Evolutionary conservation across 2,888 invertebrate genomes (phyloP), one percentile per base, ranked within the genome.

Genomic region (Microchrysa polita): DNA sequence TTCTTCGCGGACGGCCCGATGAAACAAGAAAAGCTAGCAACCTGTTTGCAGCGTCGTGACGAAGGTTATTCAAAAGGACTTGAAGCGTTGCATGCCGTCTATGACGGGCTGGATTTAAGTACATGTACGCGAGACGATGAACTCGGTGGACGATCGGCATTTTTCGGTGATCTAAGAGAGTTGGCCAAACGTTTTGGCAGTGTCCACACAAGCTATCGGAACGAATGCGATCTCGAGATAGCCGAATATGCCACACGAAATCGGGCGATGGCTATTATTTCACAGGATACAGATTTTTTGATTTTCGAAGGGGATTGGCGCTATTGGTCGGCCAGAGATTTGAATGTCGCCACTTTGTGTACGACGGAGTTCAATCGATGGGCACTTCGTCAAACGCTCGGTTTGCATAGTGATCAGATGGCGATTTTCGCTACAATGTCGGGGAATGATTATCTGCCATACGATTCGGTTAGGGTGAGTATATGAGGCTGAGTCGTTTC

Each of bases 141-240:
- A 5, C 16, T 72, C 2, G 10, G 2, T 16, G 4, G n/a, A 9
- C 22, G 60, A 7, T 9, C 53, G 23, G 42, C 67, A 34, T 65
- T 72, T 55, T 59, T 73, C 27, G n/a, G 52, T n/a, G 72, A 65
- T 9, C 40, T 75, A 1, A 60, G 27, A 27, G n/a, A 59, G 16
- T 53, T 75, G 12, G 60, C 72, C 12, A 7, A 27, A 18, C 1
- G 53, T 1, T 75, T 52, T 40, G 74, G 76, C 0, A 59, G 65
- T 1, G 18, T 75, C 0, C 5, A 61, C 1, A 34, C 72, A 1
- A 7, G 72, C 4, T 48, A 44, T 7, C 22, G 67, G 1, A 67
- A 73, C 12, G 77, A 77, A 40, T 76, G 77, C 69, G 77, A 77
- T 63, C 12, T 67, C 16, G 76, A 76, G 57, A 72, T 77, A 12